Conservation (phyloP, 1,140 invertebrate genomes). For the Coptotermes formosanus region DNA sequence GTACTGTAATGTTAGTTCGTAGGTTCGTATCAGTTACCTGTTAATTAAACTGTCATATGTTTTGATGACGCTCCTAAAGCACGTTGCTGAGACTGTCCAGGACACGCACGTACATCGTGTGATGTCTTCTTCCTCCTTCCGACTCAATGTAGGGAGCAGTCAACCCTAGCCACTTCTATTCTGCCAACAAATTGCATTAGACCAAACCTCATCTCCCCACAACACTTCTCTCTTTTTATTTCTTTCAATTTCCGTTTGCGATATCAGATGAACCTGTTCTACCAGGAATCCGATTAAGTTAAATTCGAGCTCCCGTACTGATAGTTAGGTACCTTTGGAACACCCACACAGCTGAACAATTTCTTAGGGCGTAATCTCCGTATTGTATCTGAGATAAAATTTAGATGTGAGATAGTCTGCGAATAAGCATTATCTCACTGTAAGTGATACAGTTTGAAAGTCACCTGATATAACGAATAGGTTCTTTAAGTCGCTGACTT, state of each 20-base stretch:
- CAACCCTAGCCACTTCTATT: slow-evolving; percentile 26
- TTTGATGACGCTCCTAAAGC: no score
- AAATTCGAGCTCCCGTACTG: not conserved
- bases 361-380: not conserved
- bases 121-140: not conserved
- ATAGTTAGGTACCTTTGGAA: not conserved
- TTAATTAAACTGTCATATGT: no score
- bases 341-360: not conserved
- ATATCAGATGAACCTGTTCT: slow-evolving; percentile 20
- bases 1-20: no score
- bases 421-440: no score
- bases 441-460: no score
- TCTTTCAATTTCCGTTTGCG: slow-evolving; percentile 6
- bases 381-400: not conserved
- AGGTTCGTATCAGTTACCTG: no score
- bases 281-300: slow-evolving; percentile 25
- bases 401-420: not conserved
- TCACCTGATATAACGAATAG: no score
- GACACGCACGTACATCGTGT: not conserved
- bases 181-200: slow-evolving; percentile 30
- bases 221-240: not conserved
- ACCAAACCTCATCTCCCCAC: not conserved
- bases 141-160: slow-evolving; percentile 26
- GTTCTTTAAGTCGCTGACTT: no score
- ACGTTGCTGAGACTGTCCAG: not conserved